A percentile compares a stretch with the other conserved stretches of the same genome.
Conservation (phyloP, 2,113 vertebrate genomes). For the Lepisosteus oculatus region DNA sequence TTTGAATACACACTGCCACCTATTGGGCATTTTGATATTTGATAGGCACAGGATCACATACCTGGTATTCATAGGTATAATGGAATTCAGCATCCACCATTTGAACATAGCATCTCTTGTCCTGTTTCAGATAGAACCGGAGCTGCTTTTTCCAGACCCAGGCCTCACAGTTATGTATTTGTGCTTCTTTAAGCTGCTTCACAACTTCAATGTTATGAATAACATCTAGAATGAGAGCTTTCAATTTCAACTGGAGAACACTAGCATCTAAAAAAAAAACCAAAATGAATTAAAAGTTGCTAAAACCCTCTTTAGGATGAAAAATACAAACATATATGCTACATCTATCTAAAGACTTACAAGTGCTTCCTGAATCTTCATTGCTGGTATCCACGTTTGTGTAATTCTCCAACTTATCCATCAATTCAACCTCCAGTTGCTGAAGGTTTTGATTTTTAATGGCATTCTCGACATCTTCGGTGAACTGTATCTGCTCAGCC, state of each 20-base stretch:
- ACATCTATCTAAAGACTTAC: constrained; percentile 38
- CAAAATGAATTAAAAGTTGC: not conserved
- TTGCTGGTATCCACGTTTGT: constrained; percentile 74
- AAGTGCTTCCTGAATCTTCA: constrained; percentile 64
- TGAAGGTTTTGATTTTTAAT: constrained; percentile 76
- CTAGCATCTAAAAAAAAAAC: constrained; percentile 63
- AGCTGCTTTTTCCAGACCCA: constrained; percentile 95
- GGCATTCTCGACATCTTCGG: constrained; percentile 86
- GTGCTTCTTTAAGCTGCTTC: constrained; percentile 76
- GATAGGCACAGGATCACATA: constrained; percentile 31
- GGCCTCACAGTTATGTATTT: constrained; percentile 67
- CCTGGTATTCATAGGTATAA: constrained; percentile 98
- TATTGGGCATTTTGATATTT: constrained; percentile 26
- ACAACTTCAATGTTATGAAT: constrained; percentile 94
- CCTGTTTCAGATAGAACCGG: constrained; percentile 83
- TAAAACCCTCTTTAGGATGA: not conserved
- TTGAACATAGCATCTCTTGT: constrained; percentile 76
- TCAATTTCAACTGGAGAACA: constrained; percentile 87
- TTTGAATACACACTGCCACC: constrained; percentile 46
- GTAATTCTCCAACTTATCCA: constrained; percentile 84
- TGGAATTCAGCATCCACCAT: constrained; percentile 94
- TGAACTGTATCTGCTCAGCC: constrained; percentile 95
- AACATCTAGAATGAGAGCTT: constrained; percentile 90
- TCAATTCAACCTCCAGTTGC: constrained; percentile 80
- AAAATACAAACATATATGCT: not conserved